These are phyloP conservation scores for Aulostomus chinensis DNA, from an alignment of 2,797 vertebrate genomes.

Conservation along the genomic window DNA sequence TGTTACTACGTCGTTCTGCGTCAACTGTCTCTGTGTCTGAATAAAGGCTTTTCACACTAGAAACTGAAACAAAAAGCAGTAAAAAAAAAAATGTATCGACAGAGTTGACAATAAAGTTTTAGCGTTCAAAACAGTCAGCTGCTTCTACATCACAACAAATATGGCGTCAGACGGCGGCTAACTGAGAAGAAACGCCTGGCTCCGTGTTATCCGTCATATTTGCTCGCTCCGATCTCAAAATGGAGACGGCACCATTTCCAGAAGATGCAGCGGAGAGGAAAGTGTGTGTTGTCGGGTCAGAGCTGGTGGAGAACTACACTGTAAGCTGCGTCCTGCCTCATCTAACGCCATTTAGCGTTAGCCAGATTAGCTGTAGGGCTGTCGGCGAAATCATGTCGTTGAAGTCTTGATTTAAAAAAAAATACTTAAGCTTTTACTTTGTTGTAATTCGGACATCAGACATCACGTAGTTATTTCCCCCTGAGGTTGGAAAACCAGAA, in stretches of 20 bases:
- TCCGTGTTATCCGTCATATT: no score
- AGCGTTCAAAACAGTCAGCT: conserved; percentile 40
- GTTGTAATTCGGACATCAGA: not conserved
- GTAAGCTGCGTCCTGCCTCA: conserved; percentile 35
- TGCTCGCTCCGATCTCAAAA: conserved; percentile 9
- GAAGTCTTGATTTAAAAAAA: no score
- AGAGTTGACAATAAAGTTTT: conserved; percentile 66
- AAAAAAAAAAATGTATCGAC: not conserved
- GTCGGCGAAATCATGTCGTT: not conserved
- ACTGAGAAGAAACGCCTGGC: not conserved
- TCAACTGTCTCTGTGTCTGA: no score
- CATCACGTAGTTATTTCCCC: no score
- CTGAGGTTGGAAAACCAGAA: no score
- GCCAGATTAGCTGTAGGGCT: not conserved
- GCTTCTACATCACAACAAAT: conserved; percentile 72
- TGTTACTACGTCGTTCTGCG: no score
- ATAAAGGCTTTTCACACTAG: no score
- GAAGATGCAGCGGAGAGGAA: conserved; percentile 81
- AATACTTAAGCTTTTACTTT: no score
- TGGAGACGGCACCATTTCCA: conserved; percentile 69
- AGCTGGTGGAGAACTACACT: conserved; percentile 93
- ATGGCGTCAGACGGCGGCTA: conserved; percentile 61
- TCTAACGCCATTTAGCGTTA: conserved; percentile 9
- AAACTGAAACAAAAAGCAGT: not conserved
- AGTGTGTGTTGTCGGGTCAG: conserved; percentile 87